Evolutionary conservation across 2,113 vertebrate genomes (phyloP), one percentile per base, ranked within the genome.

Genomic region (Petroica traversi): DNA sequence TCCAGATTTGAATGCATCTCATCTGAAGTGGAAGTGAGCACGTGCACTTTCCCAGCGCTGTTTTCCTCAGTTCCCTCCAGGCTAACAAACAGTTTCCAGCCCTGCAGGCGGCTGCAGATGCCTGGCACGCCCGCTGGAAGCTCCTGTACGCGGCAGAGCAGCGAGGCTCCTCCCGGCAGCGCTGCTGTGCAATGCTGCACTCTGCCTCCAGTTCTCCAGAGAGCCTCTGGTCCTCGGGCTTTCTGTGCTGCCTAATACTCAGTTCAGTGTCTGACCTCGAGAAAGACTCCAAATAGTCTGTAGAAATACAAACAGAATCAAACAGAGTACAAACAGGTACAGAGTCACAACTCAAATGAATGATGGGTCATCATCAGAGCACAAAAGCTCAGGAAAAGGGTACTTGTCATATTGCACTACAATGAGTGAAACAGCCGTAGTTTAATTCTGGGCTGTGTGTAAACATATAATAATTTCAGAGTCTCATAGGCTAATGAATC

Each of bases 1-100:
- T 95, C 97, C 96, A 91, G 81, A 97, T 95, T 63, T 78, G 75
- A 26, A 43, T 2, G 36, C 98, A 98, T 34, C 85, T 95, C 62
- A 8, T 49, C 55, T 94, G 96, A 31, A 64, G 93, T 5, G 96
- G 89, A 19, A 95, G 67, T 6, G 78, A 51, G 43, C 98, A 98
- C 0, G 71, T 94, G 92, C 98, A 98, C 23, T 71, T 88, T 54
- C 96, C 97, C 73, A 98, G 79, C 2, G 34, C 34, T 1, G 97
- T 98, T 92, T 76, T 91, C 31, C 66, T 96, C 59, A 98, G 85
- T 2, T 89, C 80, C 36, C 83, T 84, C 97, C 97, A 98, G 0
- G 92, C 91, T 12, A 51, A 41, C 33, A 82, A 31, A 14, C 98
- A 98, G 26, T 71, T 4, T 2, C 8, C 29, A 3, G 59, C 59